phyloP scores from a whole-genome alignment of 2,888 invertebrate species.

The Orthosia cruda region DNA sequence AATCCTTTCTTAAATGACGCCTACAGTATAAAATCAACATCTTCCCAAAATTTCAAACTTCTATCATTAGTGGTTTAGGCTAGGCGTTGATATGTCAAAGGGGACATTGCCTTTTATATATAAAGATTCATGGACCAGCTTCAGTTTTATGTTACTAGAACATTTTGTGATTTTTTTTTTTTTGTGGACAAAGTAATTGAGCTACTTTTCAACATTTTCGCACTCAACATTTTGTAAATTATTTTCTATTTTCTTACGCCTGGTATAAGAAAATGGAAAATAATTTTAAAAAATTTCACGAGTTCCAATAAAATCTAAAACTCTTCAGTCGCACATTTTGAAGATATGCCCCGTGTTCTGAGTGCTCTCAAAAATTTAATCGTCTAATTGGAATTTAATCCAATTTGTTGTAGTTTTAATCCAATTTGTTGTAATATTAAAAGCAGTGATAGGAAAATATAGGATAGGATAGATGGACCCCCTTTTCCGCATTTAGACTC shows the following conservation, averaged over 20 bases:
- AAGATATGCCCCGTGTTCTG: conserved; percentile 40
- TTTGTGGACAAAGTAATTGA: background rate
- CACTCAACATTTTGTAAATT: conserved; percentile 1
- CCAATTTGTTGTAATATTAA: too few species aligned
- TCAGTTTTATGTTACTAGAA: conserved; percentile 21
- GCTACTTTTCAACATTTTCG: background rate
- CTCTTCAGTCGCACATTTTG: conserved; percentile 17
- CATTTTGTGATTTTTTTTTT: background rate
- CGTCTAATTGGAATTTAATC: conserved; percentile 58
- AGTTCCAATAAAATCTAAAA: background rate
- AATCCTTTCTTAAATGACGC: too few species aligned
- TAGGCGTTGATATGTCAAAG: too few species aligned
- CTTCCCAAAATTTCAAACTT: too few species aligned
- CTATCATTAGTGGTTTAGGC: too few species aligned
- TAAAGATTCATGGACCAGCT: conserved; percentile 18
- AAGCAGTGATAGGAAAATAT: too few species aligned
- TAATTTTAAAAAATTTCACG: conserved; percentile 13
- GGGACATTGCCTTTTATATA: too few species aligned
- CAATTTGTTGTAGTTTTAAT: too few species aligned
- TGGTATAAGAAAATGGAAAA: background rate
- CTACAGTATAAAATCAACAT: too few species aligned
- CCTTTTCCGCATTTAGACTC: too few species aligned
- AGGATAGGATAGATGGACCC: too few species aligned
- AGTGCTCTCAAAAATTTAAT: conserved; percentile 52
- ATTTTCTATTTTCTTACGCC: background rate